A percentile compares a stretch with the other conserved stretches of the same genome.
These are phyloP conservation scores for Propithecus perrieri DNA, from an alignment of 2,797 vertebrate genomes.

Conservation along the genomic window DNA sequence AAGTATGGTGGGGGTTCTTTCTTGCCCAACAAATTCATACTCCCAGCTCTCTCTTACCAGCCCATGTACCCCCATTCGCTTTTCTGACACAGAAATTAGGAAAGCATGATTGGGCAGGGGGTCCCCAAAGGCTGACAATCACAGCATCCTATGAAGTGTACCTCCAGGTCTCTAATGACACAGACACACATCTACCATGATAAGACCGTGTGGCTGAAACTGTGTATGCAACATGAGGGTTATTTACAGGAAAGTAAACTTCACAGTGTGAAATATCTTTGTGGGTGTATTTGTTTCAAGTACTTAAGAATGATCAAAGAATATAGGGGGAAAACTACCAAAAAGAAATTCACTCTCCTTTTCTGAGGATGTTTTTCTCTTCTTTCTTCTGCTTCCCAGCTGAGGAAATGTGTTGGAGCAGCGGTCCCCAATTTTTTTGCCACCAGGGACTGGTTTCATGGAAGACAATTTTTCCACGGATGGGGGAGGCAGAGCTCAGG, in stretches of 20 bases:
- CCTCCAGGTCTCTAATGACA: background rate
- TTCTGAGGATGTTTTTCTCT: background rate
- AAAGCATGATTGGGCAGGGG: background rate
- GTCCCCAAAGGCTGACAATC: background rate
- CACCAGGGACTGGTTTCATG: too few relatives aligned
- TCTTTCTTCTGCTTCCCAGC: background rate
- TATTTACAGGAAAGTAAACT: background rate
- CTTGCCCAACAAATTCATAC: background rate
- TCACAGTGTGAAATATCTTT: background rate
- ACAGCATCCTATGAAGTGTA: background rate
- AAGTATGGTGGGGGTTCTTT: background rate
- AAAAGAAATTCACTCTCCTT: background rate
- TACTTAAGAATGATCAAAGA: background rate
- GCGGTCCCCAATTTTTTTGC: too few relatives aligned
- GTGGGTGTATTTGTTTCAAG: background rate
- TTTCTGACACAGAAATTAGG: background rate
- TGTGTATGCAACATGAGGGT: too few relatives aligned
- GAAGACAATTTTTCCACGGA: too few relatives aligned
- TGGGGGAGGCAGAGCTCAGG: too few relatives aligned
- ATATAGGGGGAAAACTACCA: background rate
- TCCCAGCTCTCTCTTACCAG: background rate
- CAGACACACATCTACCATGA: background rate
- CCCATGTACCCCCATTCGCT: background rate
- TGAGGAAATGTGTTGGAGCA: background rate
- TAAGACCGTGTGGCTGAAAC: background rate